phyloP scores from a whole-genome alignment of 2,113 vertebrate species.

The Gallinago media region DNA sequence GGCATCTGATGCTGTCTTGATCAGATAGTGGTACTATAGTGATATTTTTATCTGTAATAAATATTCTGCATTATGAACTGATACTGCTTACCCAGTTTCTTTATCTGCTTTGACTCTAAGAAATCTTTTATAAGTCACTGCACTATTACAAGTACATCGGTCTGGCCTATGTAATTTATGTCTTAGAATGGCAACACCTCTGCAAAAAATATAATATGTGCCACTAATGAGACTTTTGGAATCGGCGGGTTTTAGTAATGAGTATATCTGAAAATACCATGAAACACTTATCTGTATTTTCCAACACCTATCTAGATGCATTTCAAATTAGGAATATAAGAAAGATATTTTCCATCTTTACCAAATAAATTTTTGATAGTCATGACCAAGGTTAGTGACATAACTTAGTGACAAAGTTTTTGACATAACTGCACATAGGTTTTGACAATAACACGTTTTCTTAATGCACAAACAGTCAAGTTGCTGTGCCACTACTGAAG shows the following conservation, averaged over 20 bases:
- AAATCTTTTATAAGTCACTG: not conserved
- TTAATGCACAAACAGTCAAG: not conserved
- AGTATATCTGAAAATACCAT: not conserved
- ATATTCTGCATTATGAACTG: not conserved
- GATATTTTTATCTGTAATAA: not conserved
- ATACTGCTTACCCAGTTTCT: not conserved
- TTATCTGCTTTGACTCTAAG: not conserved
- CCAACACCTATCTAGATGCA: not conserved
- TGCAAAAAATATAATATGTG: not conserved
- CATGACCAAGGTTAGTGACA: not conserved
- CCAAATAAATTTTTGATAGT: not conserved
- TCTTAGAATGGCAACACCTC: not conserved
- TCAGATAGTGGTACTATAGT: not conserved
- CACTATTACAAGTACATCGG: not conserved
- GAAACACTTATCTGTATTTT: not conserved
- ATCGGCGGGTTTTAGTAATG: not conserved
- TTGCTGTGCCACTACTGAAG: not conserved
- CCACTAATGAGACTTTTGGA: not conserved
- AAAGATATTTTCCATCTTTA: not conserved
- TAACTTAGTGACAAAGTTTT: too few species aligned
- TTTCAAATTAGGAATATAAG: not conserved
- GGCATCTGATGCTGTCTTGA: not conserved
- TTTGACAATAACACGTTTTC: not conserved
- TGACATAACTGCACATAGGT: not conserved
- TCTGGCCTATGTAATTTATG: not conserved